Conservation (phyloP, 2,797 vertebrate species). For the Lutjanus campechanus region DNA sequence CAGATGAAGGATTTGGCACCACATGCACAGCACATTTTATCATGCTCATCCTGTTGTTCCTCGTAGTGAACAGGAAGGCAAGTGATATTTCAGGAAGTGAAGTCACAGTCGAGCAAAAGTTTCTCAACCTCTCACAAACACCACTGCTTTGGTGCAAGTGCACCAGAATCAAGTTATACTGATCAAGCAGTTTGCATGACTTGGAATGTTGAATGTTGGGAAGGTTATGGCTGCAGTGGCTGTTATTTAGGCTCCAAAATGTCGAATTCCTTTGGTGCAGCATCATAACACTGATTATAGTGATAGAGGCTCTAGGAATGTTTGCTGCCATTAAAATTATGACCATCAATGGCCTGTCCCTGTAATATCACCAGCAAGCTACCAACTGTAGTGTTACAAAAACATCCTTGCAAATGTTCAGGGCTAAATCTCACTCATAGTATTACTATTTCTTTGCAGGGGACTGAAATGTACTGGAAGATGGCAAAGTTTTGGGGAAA, state of each 20-base stretch:
- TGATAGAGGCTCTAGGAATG: constrained; percentile 46
- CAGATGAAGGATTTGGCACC: constrained; percentile 6
- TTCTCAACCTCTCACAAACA: constrained; percentile 47
- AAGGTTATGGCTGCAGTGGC: neutral
- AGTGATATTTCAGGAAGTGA: constrained; percentile 72
- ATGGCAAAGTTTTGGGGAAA: neutral
- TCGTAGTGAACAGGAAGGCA: constrained; percentile 67
- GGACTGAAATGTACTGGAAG: neutral
- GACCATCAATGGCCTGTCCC: constrained; percentile 10
- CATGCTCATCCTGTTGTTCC: constrained; percentile 53
- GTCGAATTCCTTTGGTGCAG: constrained; percentile 61
- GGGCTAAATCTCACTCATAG: neutral
- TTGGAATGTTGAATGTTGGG: neutral
- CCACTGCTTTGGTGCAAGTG: neutral
- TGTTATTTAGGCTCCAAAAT: constrained; percentile 47
- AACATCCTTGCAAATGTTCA: constrained; percentile 5
- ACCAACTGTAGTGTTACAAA: neutral
- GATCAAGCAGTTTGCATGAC: neutral
- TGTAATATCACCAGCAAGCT: constrained; percentile 11
- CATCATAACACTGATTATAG: constrained; percentile 64
- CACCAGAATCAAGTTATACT: neutral
- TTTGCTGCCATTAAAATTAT: constrained; percentile 36
- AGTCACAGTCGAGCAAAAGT: constrained; percentile 48
- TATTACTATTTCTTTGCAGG: neutral
- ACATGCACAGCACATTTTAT: constrained; percentile 16